Percentiles rank a stretch among this genome's conserved stretches.
Conservation (phyloP, 2,797 vertebrate species). For the Bradypodion ventrale region DNA sequence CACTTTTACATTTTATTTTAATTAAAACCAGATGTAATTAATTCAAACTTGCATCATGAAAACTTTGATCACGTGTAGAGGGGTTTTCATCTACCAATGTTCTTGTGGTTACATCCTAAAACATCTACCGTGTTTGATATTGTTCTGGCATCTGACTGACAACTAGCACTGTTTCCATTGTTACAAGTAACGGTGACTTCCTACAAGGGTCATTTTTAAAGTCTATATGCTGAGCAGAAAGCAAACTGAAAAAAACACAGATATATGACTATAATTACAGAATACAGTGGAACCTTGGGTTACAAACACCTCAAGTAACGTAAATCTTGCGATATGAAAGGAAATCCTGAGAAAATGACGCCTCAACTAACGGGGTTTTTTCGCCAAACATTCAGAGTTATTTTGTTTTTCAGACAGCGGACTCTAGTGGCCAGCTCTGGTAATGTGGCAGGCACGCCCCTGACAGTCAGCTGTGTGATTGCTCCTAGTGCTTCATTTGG, state of each 20-base stretch:
- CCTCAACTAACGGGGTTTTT: no score
- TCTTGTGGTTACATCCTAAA: conserved; percentile 31
- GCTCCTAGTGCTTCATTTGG: no score
- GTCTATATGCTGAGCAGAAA: not conserved
- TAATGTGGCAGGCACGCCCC: no score
- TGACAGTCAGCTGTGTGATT: no score
- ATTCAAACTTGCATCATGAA: conserved; percentile 6
- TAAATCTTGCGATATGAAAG: no score
- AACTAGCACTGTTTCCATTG: not conserved
- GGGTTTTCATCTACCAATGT: not conserved
- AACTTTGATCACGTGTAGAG: conserved; percentile 16
- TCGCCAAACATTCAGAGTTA: no score
- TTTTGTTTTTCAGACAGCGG: no score
- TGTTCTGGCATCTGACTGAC: not conserved
- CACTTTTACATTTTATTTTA: conserved; percentile 28
- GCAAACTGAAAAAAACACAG: not conserved
- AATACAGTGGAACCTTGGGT: no score
- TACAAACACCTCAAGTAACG: no score
- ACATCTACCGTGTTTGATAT: not conserved
- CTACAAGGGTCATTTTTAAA: not conserved
- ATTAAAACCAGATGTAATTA: conserved; percentile 39
- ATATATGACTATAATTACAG: not conserved
- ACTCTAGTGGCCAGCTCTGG: no score
- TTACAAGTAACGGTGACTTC: not conserved
- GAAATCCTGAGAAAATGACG: no score